Evolutionary conservation across 2,113 vertebrate genomes (phyloP).

Genomic region (Choloepus hoffmanni): DNA sequence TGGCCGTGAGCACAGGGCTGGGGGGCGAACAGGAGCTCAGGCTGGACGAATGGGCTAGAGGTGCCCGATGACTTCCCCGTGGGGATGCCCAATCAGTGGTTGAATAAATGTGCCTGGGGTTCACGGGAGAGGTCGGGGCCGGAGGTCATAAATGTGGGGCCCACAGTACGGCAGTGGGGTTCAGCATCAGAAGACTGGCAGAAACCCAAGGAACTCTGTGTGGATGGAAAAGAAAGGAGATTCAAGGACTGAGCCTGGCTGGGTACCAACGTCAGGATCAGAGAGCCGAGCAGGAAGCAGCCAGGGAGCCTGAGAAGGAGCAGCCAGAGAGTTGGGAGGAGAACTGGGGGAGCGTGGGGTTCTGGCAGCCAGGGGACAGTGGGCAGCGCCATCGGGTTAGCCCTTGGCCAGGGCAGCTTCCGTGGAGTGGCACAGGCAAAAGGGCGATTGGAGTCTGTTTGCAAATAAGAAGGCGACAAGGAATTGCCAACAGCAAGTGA

Average conservation of each 20-base stretch:
- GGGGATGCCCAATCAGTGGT: rapidly evolving
- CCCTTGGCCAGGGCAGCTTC: background rate
- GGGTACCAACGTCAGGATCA: background rate
- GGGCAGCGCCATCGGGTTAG: background rate
- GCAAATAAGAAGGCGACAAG: background rate
- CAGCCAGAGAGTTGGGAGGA: rapidly evolving
- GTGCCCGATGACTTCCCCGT: rapidly evolving
- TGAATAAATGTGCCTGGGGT: background rate
- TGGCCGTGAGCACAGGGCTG: background rate
- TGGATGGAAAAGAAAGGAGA: background rate
- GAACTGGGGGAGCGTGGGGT: rapidly evolving
- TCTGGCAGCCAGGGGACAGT: no score
- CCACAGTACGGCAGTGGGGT: rapidly evolving
- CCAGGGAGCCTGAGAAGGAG: background rate
- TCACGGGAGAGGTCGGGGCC: rapidly evolving
- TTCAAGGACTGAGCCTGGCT: background rate
- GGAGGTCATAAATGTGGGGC: background rate
- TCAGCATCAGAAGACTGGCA: background rate
- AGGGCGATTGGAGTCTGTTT: background rate
- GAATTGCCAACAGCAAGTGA: background rate
- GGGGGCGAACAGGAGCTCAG: background rate
- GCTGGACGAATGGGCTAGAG: rapidly evolving
- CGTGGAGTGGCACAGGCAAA: background rate
- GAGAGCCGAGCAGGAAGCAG: background rate
- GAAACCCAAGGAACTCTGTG: rapidly evolving